phyloP scores from a whole-genome alignment of 1,140 invertebrate species.

The Neodiprion virginianus region DNA sequence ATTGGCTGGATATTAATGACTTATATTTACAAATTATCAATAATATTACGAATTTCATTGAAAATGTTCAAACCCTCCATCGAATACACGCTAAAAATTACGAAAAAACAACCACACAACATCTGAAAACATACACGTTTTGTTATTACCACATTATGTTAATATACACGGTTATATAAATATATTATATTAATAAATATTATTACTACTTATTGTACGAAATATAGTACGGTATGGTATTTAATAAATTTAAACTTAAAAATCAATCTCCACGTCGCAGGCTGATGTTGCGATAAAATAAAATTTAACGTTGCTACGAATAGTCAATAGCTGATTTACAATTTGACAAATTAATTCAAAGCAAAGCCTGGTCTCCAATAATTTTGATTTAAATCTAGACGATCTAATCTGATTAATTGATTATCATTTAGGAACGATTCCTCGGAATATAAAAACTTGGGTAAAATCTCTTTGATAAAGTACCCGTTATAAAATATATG shows the following conservation, averaged over 20 bases:
- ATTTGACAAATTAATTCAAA: too few relatives aligned
- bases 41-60: neutral
- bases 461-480: too few relatives aligned
- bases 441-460: too few relatives aligned
- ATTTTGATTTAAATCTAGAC: too few relatives aligned
- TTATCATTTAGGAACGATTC: too few relatives aligned
- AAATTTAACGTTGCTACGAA: too few relatives aligned
- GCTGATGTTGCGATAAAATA: too few relatives aligned
- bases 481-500: too few relatives aligned
- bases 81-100: neutral
- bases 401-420: too few relatives aligned
- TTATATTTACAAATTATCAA: neutral
- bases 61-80: neutral
- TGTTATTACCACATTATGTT: slow-evolving; percentile 3
- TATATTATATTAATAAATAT: slow-evolving; percentile 1
- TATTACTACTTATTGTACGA: slow-evolving; percentile 7
- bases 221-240: neutral
- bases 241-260: slow-evolving; percentile 4
- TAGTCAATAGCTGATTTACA: too few relatives aligned
- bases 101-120: neutral
- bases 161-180: slow-evolving; percentile 5
- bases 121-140: neutral
- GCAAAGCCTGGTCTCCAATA: too few relatives aligned
- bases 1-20: slow-evolving; percentile 81
- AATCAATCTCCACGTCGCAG: neutral